Percentiles rank a stretch among this genome's conserved stretches.
phyloP scores from a whole-genome alignment of 1,140 invertebrate species.

The Platorchestia sp. region DNA sequence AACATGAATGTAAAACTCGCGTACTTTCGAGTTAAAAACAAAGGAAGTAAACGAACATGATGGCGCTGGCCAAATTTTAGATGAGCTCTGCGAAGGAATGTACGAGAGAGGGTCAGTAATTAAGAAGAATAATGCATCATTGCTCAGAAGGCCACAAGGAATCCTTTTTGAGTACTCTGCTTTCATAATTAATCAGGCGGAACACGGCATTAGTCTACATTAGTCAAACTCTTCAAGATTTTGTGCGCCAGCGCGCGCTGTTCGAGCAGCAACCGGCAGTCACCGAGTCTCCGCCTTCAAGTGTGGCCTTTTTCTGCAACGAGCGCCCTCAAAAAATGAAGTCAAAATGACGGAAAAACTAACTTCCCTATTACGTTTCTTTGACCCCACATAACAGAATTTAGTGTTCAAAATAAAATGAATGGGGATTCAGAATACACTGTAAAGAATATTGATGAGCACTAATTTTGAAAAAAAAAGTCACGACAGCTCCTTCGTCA shows the following conservation, averaged over 20 bases:
- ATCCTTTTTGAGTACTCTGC: not conserved
- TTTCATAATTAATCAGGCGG: constrained; percentile 14
- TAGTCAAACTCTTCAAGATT: not conserved
- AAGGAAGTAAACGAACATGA: not conserved
- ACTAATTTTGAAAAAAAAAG: no score
- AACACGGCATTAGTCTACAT: not conserved
- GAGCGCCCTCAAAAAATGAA: not conserved
- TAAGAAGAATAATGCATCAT: not conserved
- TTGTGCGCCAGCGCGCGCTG: not conserved
- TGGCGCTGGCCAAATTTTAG: not conserved
- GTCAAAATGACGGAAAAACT: not conserved
- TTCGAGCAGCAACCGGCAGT: not conserved
- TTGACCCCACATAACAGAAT: no score
- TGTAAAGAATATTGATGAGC: no score
- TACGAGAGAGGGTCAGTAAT: not conserved
- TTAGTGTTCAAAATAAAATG: not conserved
- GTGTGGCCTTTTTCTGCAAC: not conserved
- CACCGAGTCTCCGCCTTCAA: not conserved
- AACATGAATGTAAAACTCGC: not conserved
- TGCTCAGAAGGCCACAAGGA: not conserved
- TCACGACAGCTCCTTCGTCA: no score
- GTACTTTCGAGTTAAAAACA: not conserved
- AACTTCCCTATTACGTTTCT: no score
- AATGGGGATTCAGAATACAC: not conserved
- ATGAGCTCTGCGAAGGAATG: not conserved